Base-by-base conservation (phyloP, 2,113 vertebrate species). In the Phoxinus phoxinus region DNA sequence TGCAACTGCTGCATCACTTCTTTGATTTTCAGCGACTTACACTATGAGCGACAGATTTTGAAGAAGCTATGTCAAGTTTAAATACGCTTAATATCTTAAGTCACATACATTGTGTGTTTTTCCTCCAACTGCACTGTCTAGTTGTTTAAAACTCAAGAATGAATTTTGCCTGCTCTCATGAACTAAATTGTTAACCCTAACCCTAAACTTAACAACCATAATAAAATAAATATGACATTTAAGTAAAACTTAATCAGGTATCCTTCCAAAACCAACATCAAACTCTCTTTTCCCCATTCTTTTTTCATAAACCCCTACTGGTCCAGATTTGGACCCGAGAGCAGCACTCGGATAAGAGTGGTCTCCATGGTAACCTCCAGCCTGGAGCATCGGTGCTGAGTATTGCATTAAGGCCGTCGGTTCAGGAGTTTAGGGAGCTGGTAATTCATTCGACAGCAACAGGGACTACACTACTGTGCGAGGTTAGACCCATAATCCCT, bases 301-400 rank as follows among this genome's bases (percentile, higher is more conserved):
- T 41, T 51, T 32, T 41, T 53, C 17, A 53, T 2, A 58, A 80
- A n/a, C 10, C 48, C 51, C 59, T 27, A 30, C 84, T 71, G 61
- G 76, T 37, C 59, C 25, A 87, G 23, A 79, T 32, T 19, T 81
- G n/a, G 77, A 87, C 44, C 41, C n/a, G 15, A 30, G 69, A 19
- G 27, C 46, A 76, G 59, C 69, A 44, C 41, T 63, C 81, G 88
- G 85, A 87, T 9, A 13, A 69, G 58, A 88, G 78, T 2, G 78
- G 92, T 94, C 91, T 88, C 91, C 86, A 90, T 88, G 89, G 92
- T 76, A 90, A 93, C 87, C 27, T 81, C 71, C 58, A 67, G 76
- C 75, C 69, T 2, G 67, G n/a, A 80, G 84, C 63, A 30, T 56
- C 25, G 15, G 27, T 44, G 23, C 23, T 73, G 35, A 32, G 71